Percentiles rank a stretch among this genome's conserved stretches.
Evolutionary conservation across 2,797 vertebrate species (phyloP).

Genomic region (Dallia pectoralis): DNA sequence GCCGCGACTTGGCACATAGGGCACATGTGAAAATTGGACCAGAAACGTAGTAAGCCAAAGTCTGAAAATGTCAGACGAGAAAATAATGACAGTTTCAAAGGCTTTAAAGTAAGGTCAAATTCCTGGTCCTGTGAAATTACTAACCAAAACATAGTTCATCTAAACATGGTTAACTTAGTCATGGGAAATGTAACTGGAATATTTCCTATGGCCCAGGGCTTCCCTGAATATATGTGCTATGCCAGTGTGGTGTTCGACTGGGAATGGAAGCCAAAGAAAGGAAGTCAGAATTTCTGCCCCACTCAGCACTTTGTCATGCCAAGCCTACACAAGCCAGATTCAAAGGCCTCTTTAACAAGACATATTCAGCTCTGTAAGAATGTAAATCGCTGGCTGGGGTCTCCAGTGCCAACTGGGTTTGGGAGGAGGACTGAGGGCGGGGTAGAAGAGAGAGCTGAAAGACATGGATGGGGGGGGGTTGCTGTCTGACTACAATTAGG

Average conservation of each 20-base stretch:
- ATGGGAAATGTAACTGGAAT: slow-evolving; percentile 21
- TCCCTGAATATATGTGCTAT: not conserved
- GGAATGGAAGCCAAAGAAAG: slow-evolving; percentile 59
- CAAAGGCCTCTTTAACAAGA: slow-evolving; percentile 46
- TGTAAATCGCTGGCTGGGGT: slow-evolving; percentile 51
- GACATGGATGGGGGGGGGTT: slow-evolving; percentile 52
- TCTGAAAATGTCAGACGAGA: no score
- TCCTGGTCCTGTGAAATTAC: no score
- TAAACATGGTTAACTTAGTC: not conserved
- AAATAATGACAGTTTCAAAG: no score
- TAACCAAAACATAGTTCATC: no score
- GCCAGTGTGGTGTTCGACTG: slow-evolving; percentile 33
- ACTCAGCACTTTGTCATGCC: slow-evolving; percentile 67
- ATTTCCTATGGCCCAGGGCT: slow-evolving; percentile 5
- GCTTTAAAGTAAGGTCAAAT: no score
- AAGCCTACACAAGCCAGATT: slow-evolving; percentile 65
- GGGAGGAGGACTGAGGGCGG: slow-evolving; percentile 45
- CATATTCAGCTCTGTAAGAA: slow-evolving; percentile 63
- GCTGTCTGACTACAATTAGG: slow-evolving; percentile 71
- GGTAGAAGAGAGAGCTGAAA: slow-evolving; percentile 24
- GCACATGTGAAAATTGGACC: no score
- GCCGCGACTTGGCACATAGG: no score
- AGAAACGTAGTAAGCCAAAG: no score
- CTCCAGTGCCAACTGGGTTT: not conserved
- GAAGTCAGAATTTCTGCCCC: slow-evolving; percentile 60